phyloP scores from a whole-genome alignment of 2,113 vertebrate species.

The Xiphophorus hellerii region DNA sequence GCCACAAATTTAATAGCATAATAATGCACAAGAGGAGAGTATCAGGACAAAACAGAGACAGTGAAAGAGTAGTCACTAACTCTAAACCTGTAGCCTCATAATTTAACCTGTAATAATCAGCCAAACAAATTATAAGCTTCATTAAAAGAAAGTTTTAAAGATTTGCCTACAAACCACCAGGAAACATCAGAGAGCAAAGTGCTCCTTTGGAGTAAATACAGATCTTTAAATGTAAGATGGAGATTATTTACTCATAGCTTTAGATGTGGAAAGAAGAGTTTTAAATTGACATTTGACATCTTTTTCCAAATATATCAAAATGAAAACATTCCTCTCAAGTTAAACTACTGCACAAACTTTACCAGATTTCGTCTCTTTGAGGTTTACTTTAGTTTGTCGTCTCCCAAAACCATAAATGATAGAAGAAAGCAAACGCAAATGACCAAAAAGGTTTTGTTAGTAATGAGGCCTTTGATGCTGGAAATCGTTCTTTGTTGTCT shows the following conservation, averaged over 20 bases:
- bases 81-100: no score
- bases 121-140: no score
- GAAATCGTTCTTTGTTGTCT: constrained; percentile 42
- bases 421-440: constrained; percentile 44
- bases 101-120: no score
- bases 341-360: constrained; percentile 32
- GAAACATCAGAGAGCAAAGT: no score
- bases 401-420: constrained; percentile 46
- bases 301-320: background rate
- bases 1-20: no score
- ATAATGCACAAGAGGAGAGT: no score
- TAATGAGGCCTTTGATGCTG: constrained; percentile 46
- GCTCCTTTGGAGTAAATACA: background rate
- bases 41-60: no score
- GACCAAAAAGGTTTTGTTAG: constrained; percentile 36
- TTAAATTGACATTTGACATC: background rate
- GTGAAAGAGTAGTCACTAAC: no score
- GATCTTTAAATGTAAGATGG: background rate
- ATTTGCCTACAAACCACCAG: no score
- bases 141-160: no score
- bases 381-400: constrained; percentile 23
- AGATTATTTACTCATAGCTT: background rate
- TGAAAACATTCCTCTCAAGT: constrained; percentile 14
- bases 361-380: constrained; percentile 22
- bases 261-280: background rate